phyloP scores from a whole-genome alignment of 2,888 invertebrate species.

The Zeuzera pyrina region DNA sequence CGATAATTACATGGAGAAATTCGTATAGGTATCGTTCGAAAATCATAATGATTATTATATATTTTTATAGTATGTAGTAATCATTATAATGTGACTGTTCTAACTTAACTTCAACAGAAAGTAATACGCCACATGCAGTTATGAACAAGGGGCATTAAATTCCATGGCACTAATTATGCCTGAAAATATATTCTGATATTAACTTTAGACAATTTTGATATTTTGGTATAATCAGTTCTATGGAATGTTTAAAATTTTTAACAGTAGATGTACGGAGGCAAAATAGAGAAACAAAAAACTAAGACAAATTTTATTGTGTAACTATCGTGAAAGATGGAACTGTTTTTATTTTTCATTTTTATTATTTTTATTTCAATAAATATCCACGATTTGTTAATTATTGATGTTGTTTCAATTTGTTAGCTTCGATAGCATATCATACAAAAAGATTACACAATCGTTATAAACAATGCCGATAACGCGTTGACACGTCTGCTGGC shows the following conservation, averaged over 20 bases:
- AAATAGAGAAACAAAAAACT: constrained; percentile 53
- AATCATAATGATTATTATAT: too few relatives aligned
- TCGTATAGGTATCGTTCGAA: not conserved
- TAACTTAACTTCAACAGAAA: not conserved
- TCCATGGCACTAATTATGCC: too few relatives aligned
- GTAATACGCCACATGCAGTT: too few relatives aligned
- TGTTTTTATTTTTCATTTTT: constrained; percentile 74
- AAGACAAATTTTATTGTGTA: constrained; percentile 72
- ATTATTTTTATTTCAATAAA: constrained; percentile 74
- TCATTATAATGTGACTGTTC: not conserved
- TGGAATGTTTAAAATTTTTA: constrained; percentile 2
- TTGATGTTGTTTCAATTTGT: constrained; percentile 45
- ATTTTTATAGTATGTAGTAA: too few relatives aligned
- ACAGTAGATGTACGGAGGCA: constrained; percentile 40
- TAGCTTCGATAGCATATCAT: too few relatives aligned
- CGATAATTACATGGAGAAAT: not conserved
- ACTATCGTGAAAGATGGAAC: constrained; percentile 68
- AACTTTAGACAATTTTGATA: not conserved
- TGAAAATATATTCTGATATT: too few relatives aligned
- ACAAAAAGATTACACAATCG: not conserved
- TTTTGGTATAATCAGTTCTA: not conserved
- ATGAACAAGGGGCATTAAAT: too few relatives aligned
- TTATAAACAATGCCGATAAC: too few relatives aligned
- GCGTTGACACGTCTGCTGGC: too few relatives aligned
- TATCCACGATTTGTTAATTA: constrained; percentile 73